Percentiles rank a stretch among this genome's conserved stretches.
Evolutionary conservation across 2,797 vertebrate genomes (phyloP).

Genomic region (Anisognathus igniventris): DNA sequence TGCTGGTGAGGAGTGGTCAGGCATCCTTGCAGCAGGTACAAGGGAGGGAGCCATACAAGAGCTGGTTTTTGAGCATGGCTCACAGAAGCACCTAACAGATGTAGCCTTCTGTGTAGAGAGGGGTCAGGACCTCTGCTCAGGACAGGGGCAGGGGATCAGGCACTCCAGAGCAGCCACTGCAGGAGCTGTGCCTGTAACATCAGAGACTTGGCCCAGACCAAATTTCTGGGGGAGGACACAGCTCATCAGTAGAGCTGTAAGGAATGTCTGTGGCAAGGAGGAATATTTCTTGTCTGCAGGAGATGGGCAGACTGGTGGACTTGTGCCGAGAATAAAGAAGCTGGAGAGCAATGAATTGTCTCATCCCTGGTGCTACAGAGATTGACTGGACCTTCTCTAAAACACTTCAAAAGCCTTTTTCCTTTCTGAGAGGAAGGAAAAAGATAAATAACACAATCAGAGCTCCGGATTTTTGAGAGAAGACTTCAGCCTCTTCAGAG

Average conservation of each 20-base stretch:
- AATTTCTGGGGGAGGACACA: neutral
- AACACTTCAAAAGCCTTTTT: neutral
- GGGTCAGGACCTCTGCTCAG: neutral
- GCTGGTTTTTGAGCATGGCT: neutral
- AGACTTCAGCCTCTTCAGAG: neutral
- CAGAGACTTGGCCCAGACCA: neutral
- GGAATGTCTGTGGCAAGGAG: neutral
- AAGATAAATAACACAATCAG: neutral
- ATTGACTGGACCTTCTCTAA: neutral
- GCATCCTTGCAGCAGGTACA: neutral
- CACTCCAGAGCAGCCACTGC: neutral
- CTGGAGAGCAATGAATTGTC: neutral
- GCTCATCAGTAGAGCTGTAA: neutral
- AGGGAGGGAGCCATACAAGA: fast-evolving
- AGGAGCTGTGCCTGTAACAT: neutral
- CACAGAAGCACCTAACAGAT: neutral
- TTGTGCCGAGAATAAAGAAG: neutral
- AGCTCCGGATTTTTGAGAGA: neutral
- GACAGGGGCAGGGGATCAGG: too few species aligned
- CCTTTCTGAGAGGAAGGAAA: neutral
- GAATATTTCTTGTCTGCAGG: neutral
- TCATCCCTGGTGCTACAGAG: neutral
- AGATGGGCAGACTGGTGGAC: neutral
- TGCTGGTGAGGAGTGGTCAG: neutral
- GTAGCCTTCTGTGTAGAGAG: neutral